phyloP scores from a whole-genome alignment of 1,140 invertebrate genomes.

The Tribolium madens region DNA sequence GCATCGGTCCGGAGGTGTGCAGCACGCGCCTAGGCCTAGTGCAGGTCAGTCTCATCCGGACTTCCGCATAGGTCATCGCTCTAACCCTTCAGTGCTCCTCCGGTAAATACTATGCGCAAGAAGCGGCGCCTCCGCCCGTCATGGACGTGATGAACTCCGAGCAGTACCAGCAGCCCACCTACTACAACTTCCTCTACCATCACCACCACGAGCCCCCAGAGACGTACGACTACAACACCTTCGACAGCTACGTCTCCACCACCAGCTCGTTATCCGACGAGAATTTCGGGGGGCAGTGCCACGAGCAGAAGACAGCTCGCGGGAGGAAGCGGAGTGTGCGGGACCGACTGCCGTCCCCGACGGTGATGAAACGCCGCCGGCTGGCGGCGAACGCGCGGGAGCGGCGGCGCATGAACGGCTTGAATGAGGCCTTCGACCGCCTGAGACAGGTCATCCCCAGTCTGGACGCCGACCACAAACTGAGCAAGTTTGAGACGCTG shows the following conservation, averaged over 20 bases:
- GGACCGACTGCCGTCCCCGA: conserved; percentile 68
- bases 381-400: conserved; percentile 84
- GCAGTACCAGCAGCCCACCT: conserved; percentile 3
- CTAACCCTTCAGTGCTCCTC: conserved; percentile 38
- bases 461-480: conserved; percentile 80
- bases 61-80: conserved; percentile 57
- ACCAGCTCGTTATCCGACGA: conserved; percentile 53
- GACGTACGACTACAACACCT: conserved; percentile 56
- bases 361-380: conserved; percentile 73
- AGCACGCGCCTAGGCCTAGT: conserved; percentile 45
- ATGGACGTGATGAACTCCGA: conserved; percentile 54
- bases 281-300: neutral
- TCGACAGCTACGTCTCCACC: conserved; percentile 54
- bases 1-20: conserved; percentile 44
- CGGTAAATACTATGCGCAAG: neutral
- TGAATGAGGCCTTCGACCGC: conserved; percentile 85
- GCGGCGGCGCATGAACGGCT: conserved; percentile 82
- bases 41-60: conserved; percentile 59
- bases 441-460: conserved; percentile 84
- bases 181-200: conserved; percentile 25
- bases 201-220: conserved; percentile 37
- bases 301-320: conserved; percentile 2
- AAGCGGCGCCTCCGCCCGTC: neutral
- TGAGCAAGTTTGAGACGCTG: conserved; percentile 89
- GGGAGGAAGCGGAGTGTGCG: conserved; percentile 48